Evolutionary conservation across 2,797 vertebrate genomes (phyloP), one percentile per base, ranked within the genome.

Genomic region (Allobates femoralis): DNA sequence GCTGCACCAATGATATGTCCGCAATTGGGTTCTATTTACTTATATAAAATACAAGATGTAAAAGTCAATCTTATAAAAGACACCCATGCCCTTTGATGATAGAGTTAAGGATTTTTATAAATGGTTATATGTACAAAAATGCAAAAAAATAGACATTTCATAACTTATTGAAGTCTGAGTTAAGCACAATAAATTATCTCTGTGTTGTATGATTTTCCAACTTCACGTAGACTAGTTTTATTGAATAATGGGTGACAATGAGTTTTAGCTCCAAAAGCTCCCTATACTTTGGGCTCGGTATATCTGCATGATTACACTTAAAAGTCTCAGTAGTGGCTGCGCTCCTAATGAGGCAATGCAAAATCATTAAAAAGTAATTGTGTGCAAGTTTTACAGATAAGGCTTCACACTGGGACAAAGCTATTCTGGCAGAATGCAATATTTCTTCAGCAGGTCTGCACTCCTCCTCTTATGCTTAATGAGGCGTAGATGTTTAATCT

Each of bases 401-500:
- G 89, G 89, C 84, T 91, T 86, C 0, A 0, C 90, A 89, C 86
- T 89, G 88, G 92, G 91, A 93, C 91, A 92, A 94, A 91, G 90
- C 89, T 90, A 84, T 93, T 89, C 83, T 90, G 91, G 94, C 92
- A 94, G 91, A 90, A 87, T 89, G 89, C 87, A 89, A 91, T 89
- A 93, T 94, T 91, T 94, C 91, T 90, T 56, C 90, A 58, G 74
- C 83, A 83, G 81, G 87, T 90, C 90, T 90, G 84, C 82, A 84
- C 85, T 93, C 90, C 93, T 91, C 93, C 90, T 89, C 92, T 91
- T 89, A 93, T 95, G 93, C 92, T 93, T 95, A 96, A 96, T 95
- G 93, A 94, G 89, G 90, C 90, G 76, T 90, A 86, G 91, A 90
- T 94, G 94, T 92, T 94, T 95, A 94, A 94, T 95, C 90, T 94